Conservation (phyloP, 2,797 vertebrate genomes). For the Typhlichthys eigenmanni region DNA sequence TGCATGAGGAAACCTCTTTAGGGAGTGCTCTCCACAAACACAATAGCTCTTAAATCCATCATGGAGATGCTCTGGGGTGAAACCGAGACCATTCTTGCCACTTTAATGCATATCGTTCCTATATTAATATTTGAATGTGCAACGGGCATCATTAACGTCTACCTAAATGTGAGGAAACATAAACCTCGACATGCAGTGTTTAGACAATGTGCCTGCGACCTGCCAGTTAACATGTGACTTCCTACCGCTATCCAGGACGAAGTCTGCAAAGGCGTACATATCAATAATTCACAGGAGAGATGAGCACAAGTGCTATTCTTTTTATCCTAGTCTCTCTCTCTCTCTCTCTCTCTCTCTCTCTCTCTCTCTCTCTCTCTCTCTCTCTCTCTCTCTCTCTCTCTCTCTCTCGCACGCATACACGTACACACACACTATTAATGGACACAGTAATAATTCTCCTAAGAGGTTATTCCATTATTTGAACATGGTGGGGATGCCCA, state of each 20-base stretch:
- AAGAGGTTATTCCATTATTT: conserved; percentile 58
- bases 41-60: conserved; percentile 50
- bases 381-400: conserved; percentile 19
- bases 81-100: conserved; percentile 15
- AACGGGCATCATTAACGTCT: not conserved
- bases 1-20: conserved; percentile 36
- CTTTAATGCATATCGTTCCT: conserved; percentile 11
- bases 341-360: conserved; percentile 10
- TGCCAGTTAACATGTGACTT: conserved; percentile 54
- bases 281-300: conserved; percentile 79
- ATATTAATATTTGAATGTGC: not conserved
- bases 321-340: conserved; percentile 54
- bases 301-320: conserved; percentile 64
- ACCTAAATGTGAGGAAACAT: not conserved
- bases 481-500: conserved; percentile 37
- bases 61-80: conserved; percentile 2
- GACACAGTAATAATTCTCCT: conserved; percentile 55
- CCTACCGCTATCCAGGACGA: conserved; percentile 45
- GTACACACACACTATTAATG: conserved; percentile 57
- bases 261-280: conserved; percentile 55
- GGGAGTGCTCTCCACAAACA: conserved; percentile 32
- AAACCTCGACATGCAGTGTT: not conserved
- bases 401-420: no score
- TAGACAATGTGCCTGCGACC: not conserved
- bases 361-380: not conserved